Percentiles rank a stretch among this genome's conserved stretches.
Conservation (phyloP, 2,113 vertebrate species). For the Pachypanchax playfairii region DNA sequence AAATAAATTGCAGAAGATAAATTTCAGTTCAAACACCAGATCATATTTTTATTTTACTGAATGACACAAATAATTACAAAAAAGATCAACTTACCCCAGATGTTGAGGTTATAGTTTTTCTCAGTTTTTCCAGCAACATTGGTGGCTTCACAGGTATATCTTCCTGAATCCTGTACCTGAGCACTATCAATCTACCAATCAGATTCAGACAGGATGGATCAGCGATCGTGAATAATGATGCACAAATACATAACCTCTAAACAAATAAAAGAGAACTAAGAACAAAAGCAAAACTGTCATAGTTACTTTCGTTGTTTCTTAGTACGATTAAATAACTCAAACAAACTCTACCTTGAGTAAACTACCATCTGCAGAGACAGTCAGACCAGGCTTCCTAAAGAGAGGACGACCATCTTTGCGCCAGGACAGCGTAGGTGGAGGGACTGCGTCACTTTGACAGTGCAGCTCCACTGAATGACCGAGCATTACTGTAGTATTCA, state of each 20-base stretch:
- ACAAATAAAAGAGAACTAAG: background rate
- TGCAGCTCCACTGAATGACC: constrained; percentile 82
- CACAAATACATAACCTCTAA: background rate
- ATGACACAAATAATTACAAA: background rate
- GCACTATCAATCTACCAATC: constrained; percentile 83
- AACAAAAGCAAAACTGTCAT: background rate
- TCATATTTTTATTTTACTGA: background rate
- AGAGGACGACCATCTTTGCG: constrained; percentile 87
- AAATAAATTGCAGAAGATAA: too few species aligned
- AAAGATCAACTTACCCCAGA: constrained; percentile 88
- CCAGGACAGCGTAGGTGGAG: constrained; percentile 86
- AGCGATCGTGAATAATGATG: background rate
- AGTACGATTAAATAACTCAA: background rate
- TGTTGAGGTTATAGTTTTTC: constrained; percentile 95
- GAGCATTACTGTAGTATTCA: constrained; percentile 86
- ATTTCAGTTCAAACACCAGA: too few species aligned
- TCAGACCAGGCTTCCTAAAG: constrained; percentile 86
- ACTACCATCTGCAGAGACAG: constrained; percentile 83
- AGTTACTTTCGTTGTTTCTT: background rate
- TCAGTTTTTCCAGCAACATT: constrained; percentile 95
- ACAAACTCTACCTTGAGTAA: constrained; percentile 83
- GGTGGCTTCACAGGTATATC: constrained; percentile 94
- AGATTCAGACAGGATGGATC: background rate
- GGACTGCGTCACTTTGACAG: constrained; percentile 88
- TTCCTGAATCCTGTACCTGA: constrained; percentile 90